Percentiles rank a stretch among this genome's conserved stretches.
phyloP scores from a whole-genome alignment of 2,113 vertebrate genomes.

The Acanthochromis polyacanthus region DNA sequence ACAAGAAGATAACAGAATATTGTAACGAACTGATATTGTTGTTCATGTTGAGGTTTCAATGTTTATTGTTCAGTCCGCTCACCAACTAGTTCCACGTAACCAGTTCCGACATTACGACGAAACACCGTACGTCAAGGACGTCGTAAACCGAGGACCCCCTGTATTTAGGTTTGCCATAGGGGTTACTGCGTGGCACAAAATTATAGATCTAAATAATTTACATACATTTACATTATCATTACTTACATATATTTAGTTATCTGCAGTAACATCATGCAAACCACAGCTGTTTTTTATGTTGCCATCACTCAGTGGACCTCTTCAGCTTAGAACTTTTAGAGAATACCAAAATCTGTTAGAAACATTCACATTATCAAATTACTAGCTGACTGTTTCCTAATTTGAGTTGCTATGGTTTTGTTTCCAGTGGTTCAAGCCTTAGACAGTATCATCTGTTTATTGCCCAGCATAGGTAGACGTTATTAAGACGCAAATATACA shows the following conservation, averaged over 20 bases:
- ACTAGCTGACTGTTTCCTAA: neutral
- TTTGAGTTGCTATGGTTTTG: neutral
- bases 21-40: no score
- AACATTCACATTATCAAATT: neutral
- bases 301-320: neutral
- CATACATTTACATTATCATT: no score
- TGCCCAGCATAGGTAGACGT: neutral
- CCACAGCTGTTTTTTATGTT: neutral
- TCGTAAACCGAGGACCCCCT: no score
- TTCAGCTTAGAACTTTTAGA: no score
- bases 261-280: conserved; percentile 4
- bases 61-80: no score
- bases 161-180: neutral
- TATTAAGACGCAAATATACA: neutral
- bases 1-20: no score
- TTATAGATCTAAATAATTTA: neutral
- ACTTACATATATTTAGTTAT: no score
- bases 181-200: neutral
- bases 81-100: no score
- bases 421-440: neutral
- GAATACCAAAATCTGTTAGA: neutral
- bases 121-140: no score
- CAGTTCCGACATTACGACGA: no score
- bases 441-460: neutral
- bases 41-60: no score